Conservation (phyloP, 2,888 invertebrate genomes). For the Pseudoips prasinana region DNA sequence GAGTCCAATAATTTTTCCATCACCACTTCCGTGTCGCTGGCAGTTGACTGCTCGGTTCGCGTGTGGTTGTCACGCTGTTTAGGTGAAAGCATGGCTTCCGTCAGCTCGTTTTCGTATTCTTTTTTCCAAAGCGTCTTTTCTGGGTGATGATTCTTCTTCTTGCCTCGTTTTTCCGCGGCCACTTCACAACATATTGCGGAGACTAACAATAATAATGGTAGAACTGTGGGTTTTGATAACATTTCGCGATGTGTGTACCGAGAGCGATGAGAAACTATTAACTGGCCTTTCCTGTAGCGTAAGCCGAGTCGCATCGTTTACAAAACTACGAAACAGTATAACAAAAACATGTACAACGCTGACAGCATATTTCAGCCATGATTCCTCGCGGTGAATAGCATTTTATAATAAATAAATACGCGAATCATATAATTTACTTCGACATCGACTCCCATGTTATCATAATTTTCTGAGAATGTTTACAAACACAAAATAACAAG, state of each 20-base stretch:
- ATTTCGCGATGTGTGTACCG: slow-evolving; percentile 47
- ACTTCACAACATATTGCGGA: slow-evolving; percentile 35
- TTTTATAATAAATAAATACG: too few species aligned
- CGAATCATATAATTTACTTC: too few species aligned
- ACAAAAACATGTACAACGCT: slow-evolving; percentile 56
- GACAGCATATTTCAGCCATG: slow-evolving; percentile 37
- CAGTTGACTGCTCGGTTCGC: slow-evolving; percentile 41
- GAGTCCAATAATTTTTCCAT: slow-evolving; percentile 68
- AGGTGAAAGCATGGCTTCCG: slow-evolving; percentile 55
- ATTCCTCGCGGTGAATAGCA: slow-evolving; percentile 40
- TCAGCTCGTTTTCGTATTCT: slow-evolving; percentile 68
- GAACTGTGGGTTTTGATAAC: slow-evolving; percentile 35
- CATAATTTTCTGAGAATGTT: slow-evolving; percentile 30
- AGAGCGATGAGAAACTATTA: slow-evolving; percentile 27
- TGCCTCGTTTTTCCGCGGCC: slow-evolving; percentile 37
- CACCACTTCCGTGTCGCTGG: slow-evolving; percentile 58
- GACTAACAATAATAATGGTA: slow-evolving; percentile 30
- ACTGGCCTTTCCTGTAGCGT: not conserved
- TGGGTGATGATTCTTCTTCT: slow-evolving; percentile 42
- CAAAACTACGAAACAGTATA: slow-evolving; percentile 40
- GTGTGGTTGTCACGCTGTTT: slow-evolving; percentile 53
- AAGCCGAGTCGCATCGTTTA: slow-evolving; percentile 38
- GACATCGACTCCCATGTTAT: too few species aligned
- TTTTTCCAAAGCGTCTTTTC: slow-evolving; percentile 67
- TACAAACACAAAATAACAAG: slow-evolving; percentile 10